Evolutionary conservation across 2,888 invertebrate genomes (phyloP).

Genomic region (Calameuta pallipes): DNA sequence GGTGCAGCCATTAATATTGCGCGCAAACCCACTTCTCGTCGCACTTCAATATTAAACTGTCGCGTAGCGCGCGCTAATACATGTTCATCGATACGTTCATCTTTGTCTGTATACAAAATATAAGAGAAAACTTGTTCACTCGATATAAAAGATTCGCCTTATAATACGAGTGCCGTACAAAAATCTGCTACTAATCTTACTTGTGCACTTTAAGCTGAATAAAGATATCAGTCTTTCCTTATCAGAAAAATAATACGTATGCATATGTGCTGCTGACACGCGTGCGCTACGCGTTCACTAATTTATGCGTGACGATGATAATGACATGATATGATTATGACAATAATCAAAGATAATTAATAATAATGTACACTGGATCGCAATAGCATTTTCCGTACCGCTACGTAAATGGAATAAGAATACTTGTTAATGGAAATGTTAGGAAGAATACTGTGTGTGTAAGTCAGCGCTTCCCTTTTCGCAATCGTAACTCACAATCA

Average conservation of each 20-base stretch:
- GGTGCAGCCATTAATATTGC: conserved; percentile 11
- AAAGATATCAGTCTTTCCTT: conserved; percentile 28
- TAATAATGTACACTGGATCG: not conserved
- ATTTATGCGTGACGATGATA: not conserved
- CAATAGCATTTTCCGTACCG: not conserved
- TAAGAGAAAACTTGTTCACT: not conserved
- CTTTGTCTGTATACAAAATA: conserved; percentile 10
- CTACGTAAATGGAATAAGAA: conserved; percentile 7
- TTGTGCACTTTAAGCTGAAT: conserved; percentile 33
- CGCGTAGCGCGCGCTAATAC: conserved; percentile 27
- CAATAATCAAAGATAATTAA: not conserved
- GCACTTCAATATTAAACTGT: conserved; percentile 19
- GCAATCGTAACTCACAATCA: not conserved
- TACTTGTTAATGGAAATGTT: conserved; percentile 24
- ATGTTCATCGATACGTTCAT: conserved; percentile 21
- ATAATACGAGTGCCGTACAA: conserved; percentile 21
- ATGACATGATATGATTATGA: not conserved
- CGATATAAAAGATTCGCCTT: conserved; percentile 23
- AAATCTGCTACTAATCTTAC: conserved; percentile 18
- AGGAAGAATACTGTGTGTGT: conserved; percentile 21
- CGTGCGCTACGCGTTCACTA: not conserved
- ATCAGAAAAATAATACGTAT: conserved; percentile 15
- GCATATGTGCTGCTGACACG: not conserved
- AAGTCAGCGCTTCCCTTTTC: conserved; percentile 9
- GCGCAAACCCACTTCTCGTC: conserved; percentile 2